Evolutionary conservation across 2,888 invertebrate genomes (phyloP).

Genomic region (Thysanoteuthis rhombus): DNA sequence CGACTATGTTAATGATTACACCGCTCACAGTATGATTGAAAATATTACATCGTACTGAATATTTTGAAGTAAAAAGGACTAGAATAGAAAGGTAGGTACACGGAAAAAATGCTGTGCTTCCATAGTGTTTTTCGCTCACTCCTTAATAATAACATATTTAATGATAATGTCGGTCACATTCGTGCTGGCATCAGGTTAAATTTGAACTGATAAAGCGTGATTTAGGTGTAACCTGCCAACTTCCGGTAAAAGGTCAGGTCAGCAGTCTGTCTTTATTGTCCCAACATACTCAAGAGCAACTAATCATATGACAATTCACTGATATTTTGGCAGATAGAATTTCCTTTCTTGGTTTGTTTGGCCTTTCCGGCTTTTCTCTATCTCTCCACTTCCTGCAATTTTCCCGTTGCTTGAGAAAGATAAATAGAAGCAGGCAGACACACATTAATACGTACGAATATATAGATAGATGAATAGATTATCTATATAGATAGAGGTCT

Average conservation of each 20-base stretch:
- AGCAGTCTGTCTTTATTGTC: neutral
- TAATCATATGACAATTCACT: slow-evolving; percentile 12
- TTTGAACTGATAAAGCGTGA: neutral
- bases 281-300: neutral
- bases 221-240: slow-evolving; percentile 12
- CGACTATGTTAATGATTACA: too few relatives aligned
- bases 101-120: neutral
- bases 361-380: neutral
- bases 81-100: neutral
- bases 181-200: neutral
- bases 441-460: neutral
- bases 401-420: neutral
- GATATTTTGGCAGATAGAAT: slow-evolving; percentile 12
- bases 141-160: neutral
- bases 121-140: neutral
- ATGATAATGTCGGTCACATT: neutral
- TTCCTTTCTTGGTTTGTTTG: neutral
- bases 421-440: neutral
- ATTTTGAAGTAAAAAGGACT: too few relatives aligned
- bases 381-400: neutral
- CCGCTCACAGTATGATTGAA: too few relatives aligned
- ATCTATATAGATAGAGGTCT: neutral
- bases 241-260: slow-evolving; percentile 12
- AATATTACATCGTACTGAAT: too few relatives aligned
- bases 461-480: neutral